A percentile compares a stretch with the other conserved stretches of the same genome.
Evolutionary conservation across 2,797 vertebrate species (phyloP).

Genomic region (Phoeniculus purpureus): DNA sequence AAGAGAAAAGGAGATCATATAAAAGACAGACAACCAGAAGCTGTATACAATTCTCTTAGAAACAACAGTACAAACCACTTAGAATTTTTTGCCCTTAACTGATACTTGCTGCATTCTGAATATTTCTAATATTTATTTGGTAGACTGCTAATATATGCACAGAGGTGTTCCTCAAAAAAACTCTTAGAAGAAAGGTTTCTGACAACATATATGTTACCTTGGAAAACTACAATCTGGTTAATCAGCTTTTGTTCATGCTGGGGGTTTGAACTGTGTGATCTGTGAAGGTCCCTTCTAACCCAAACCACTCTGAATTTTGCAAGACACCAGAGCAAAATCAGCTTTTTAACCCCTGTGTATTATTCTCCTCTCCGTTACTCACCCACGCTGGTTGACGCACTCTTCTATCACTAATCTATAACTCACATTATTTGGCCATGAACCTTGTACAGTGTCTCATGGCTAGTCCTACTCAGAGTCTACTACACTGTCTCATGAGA

Average conservation of each 20-base stretch:
- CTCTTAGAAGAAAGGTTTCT: background rate
- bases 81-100: background rate
- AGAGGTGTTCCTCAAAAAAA: background rate
- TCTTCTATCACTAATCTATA: background rate
- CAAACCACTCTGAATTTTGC: background rate
- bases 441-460: background rate
- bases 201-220: background rate
- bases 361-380: background rate
- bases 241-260: background rate
- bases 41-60: background rate
- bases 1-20: background rate
- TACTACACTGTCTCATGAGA: background rate
- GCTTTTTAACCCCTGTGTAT: background rate
- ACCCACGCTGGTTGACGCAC: background rate
- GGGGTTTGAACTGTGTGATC: background rate
- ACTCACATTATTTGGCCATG: background rate
- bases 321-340: background rate
- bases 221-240: background rate
- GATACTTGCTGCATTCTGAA: background rate
- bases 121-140: background rate
- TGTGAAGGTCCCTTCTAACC: background rate
- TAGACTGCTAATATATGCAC: background rate
- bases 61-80: background rate
- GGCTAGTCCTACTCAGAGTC: too few species aligned
- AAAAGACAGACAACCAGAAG: background rate